phyloP scores from a whole-genome alignment of 2,888 invertebrate species.

The Phymatocera aterrima region DNA sequence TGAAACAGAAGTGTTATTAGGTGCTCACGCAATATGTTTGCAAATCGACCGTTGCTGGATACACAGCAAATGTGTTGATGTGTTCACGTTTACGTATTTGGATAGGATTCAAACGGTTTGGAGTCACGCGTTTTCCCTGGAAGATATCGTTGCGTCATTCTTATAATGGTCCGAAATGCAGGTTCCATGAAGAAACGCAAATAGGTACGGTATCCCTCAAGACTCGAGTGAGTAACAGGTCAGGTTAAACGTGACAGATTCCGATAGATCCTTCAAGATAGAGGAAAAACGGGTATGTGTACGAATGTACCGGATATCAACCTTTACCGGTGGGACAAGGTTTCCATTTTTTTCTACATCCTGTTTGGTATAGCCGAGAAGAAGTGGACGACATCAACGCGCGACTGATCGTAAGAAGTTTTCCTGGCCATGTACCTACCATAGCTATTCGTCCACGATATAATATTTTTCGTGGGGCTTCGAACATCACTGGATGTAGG shows the following conservation, averaged over 20 bases:
- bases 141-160: too few species aligned
- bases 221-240: not conserved
- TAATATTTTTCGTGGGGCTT: conserved; percentile 11
- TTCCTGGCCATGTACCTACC: not conserved
- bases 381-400: not conserved
- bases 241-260: not conserved
- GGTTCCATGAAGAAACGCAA: not conserved
- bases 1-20: too few species aligned
- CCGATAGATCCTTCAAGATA: not conserved
- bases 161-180: not conserved
- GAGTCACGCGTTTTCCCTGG: too few species aligned
- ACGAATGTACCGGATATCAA: not conserved
- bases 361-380: not conserved
- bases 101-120: too few species aligned
- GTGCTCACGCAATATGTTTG: too few species aligned
- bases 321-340: not conserved
- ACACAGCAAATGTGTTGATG: too few species aligned
- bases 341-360: not conserved
- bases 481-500: conserved; percentile 12
- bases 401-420: not conserved
- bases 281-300: not conserved
- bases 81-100: too few species aligned
- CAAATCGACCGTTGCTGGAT: too few species aligned
- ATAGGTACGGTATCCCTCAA: not conserved
- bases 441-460: not conserved